Evolutionary conservation across 2,888 invertebrate genomes (phyloP), one percentile per base, ranked within the genome.

Genomic region (Melinaea marsaeus): DNA sequence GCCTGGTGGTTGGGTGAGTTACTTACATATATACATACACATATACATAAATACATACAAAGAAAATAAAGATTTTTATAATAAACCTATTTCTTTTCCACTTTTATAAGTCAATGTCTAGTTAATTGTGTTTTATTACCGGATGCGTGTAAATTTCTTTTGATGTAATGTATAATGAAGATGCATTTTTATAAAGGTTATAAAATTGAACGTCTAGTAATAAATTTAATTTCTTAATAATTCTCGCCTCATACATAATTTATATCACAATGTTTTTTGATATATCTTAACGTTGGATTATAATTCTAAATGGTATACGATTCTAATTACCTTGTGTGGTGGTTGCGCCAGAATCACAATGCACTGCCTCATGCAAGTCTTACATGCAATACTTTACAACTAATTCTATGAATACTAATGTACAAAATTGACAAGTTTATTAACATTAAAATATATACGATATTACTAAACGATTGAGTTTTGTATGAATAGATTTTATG

Each of bases 1-100:
- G 98, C 98, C 55, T 99, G 98, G 98, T 99, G 98, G 98, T 91
- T 99, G 65, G 98, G 96, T 93, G 90, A 94, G 92, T 92, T 46
- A 32, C 13, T 48, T 51, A 55, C 42, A 37, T 55, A 55, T 33
- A 58, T 48, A 6, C 55, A 13, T 61, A 55, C 33, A 13, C 47
- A 56, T 35, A 61, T 45, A 56, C 55, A 61, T 56, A 61, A 11
- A 33, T 46, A 5, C 45, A 22, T 22, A 22, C 22, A 22, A 22
- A 22, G 1, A 22, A 22, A 22, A 22, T 22, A 22, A 22, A 22
- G 22, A 22, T 22, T 22, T 22, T 22, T 22, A 22, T 22, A 22
- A 22, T 22, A 22, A 22, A 22, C 22, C 22, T 22, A 22, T 22
- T 22, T 22, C 37, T 34, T 34, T 32, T 32, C 55, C 42, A 47